These are phyloP conservation scores for Avahi laniger DNA, from an alignment of 2,797 vertebrate genomes.

Conservation along the genomic window DNA sequence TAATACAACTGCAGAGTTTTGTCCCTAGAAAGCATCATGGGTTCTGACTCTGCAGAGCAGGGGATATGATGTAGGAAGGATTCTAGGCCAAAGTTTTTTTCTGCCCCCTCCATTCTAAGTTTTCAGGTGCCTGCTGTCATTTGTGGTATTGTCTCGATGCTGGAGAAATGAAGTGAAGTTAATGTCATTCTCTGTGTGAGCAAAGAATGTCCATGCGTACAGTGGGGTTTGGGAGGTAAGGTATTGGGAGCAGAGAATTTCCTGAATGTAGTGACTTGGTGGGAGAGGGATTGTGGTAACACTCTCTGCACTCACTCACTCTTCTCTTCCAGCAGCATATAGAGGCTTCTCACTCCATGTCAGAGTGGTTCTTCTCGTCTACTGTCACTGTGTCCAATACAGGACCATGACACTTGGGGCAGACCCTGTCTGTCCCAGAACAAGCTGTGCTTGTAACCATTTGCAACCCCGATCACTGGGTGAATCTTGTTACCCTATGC, in stretches of 20 bases:
- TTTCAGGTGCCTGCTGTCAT: not conserved
- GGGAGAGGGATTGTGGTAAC: not conserved
- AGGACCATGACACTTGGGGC: not conserved
- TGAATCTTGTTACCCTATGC: not conserved
- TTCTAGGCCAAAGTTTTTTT: not conserved
- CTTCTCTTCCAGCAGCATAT: not conserved
- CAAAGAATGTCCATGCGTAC: fast-evolving
- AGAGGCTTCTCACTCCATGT: not conserved
- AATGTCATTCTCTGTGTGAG: not conserved
- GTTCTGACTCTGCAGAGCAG: not conserved
- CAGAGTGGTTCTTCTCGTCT: not conserved
- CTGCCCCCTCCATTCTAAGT: not conserved
- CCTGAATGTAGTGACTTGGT: not conserved
- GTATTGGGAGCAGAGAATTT: not conserved
- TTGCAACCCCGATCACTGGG: not conserved
- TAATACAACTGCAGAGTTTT: not conserved
- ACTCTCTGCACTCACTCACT: not conserved
- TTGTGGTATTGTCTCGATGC: not conserved
- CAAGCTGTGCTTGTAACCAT: not conserved
- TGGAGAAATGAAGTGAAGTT: not conserved
- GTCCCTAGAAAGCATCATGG: not conserved
- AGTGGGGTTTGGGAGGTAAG: not conserved
- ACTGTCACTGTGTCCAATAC: fast-evolving
- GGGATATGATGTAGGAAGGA: not conserved
- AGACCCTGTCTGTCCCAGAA: not conserved